These are phyloP conservation scores for Oenanthe melanoleuca DNA, from an alignment of 2,113 vertebrate species.

Conservation along the genomic window DNA sequence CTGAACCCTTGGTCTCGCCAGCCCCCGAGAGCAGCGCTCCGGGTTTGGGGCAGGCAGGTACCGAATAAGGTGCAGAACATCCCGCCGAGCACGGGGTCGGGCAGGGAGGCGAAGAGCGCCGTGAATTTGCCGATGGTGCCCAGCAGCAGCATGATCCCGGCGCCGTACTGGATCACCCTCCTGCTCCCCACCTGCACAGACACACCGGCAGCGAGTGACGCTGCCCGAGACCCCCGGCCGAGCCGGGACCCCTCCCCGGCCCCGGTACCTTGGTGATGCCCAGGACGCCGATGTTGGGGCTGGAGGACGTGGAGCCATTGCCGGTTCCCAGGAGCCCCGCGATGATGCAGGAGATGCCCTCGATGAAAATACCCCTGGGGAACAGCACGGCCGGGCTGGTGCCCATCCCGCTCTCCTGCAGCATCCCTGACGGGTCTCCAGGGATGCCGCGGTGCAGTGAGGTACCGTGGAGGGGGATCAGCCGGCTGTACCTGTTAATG, in stretches of 20 bases:
- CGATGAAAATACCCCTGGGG: slow-evolving; percentile 81
- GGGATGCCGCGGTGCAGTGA: accelerated
- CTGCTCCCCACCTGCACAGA: slow-evolving; percentile 89
- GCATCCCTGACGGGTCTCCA: not conserved
- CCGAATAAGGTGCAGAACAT: slow-evolving; percentile 99
- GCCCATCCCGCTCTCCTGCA: accelerated
- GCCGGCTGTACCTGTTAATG: slow-evolving; percentile 87
- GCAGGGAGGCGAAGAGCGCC: slow-evolving; percentile 91
- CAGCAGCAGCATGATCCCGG: slow-evolving; percentile 90
- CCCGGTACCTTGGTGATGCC: slow-evolving; percentile 81
- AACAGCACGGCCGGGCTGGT: accelerated
- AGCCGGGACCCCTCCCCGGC: not conserved
- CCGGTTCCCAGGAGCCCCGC: slow-evolving; percentile 82
- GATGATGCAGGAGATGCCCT: slow-evolving; percentile 83
- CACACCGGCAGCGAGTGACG: accelerated
- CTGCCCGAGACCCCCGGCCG: accelerated
- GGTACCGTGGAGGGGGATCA: accelerated
- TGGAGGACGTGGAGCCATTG: slow-evolving; percentile 84
- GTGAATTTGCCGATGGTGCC: slow-evolving; percentile 95
- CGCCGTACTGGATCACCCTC: slow-evolving; percentile 94
- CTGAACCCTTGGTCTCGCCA: accelerated
- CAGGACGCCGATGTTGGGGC: slow-evolving; percentile 84
- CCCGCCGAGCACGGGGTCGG: slow-evolving; percentile 93
- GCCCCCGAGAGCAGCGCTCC: accelerated
- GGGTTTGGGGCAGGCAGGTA: slow-evolving; percentile 40